Conservation (phyloP, 2,888 invertebrate genomes). For the Agrilus mali region DNA sequence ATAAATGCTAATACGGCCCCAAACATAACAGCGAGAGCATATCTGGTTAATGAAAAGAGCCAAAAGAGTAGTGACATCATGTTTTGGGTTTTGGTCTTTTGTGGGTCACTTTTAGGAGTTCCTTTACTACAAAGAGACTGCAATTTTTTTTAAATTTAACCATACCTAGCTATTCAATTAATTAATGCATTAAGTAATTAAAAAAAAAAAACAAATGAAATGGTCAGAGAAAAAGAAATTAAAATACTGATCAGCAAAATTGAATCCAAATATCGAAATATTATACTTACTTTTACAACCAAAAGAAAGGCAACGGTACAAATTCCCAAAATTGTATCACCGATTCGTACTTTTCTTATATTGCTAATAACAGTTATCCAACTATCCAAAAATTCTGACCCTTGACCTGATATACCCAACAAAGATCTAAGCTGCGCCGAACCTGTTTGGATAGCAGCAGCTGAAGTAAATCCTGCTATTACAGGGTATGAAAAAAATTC, state of each 20-base stretch:
- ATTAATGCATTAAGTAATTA: too few species aligned
- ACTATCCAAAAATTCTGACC: constrained; percentile 37
- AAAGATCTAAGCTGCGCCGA: constrained; percentile 51
- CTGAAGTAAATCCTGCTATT: constrained; percentile 56
- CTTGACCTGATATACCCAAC: constrained; percentile 41
- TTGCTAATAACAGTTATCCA: background rate
- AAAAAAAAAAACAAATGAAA: too few species aligned
- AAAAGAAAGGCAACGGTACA: background rate
- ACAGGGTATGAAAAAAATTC: constrained; percentile 56
- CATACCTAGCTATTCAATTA: too few species aligned
- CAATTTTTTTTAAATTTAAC: too few species aligned
- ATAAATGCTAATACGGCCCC: constrained; percentile 42
- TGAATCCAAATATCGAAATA: background rate
- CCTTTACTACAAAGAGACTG: too few species aligned
- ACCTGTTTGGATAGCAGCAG: constrained; percentile 54
- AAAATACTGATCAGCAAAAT: too few species aligned
- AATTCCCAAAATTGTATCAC: background rate
- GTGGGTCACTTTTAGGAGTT: too few species aligned
- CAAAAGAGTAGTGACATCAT: constrained; percentile 36
- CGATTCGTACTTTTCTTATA: background rate
- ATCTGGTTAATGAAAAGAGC: constrained; percentile 47
- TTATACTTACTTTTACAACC: background rate
- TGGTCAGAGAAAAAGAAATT: too few species aligned
- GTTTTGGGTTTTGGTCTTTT: too few species aligned
- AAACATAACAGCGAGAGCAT: constrained; percentile 49